phyloP scores from a whole-genome alignment of 1,140 invertebrate species.

The Nasonia giraulti region DNA sequence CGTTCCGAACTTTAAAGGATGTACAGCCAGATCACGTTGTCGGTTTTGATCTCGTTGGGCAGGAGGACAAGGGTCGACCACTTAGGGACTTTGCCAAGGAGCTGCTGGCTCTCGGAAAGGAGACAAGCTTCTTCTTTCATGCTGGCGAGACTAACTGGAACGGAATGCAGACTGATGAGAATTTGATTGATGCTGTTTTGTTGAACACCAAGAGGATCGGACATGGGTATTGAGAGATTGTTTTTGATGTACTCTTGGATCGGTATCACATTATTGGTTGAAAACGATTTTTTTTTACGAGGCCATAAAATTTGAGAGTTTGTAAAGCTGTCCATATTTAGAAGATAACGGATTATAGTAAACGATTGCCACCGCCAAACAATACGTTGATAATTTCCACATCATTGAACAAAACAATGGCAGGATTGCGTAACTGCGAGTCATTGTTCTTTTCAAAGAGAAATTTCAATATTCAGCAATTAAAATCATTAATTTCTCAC shows the following conservation, averaged over 20 bases:
- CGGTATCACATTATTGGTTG: neutral
- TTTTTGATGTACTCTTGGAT: neutral
- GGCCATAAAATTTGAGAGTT: neutral
- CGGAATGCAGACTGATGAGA: slow-evolving; percentile 79
- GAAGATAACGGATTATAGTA: too few species aligned
- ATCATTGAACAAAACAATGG: too few species aligned
- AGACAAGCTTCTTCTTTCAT: slow-evolving; percentile 85
- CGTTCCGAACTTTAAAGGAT: slow-evolving; percentile 67
- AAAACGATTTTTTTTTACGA: neutral
- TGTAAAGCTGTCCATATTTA: neutral
- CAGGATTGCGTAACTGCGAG: too few species aligned
- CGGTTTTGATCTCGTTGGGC: slow-evolving; percentile 79
- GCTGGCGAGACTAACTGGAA: slow-evolving; percentile 88
- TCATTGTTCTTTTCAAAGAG: too few species aligned
- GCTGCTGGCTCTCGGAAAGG: slow-evolving; percentile 64
- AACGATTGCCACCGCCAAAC: too few species aligned
- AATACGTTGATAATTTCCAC: too few species aligned
- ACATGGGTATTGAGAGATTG: slow-evolving; percentile 61
- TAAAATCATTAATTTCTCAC: neutral
- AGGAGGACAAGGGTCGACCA: slow-evolving; percentile 75
- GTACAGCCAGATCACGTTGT: slow-evolving; percentile 78
- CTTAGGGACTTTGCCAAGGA: slow-evolving; percentile 72
- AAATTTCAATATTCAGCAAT: too few species aligned
- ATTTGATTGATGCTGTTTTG: slow-evolving; percentile 86
- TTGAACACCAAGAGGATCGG: slow-evolving; percentile 78